phyloP scores from a whole-genome alignment of 2,797 vertebrate genomes.

The Tadarida brasiliensis region DNA sequence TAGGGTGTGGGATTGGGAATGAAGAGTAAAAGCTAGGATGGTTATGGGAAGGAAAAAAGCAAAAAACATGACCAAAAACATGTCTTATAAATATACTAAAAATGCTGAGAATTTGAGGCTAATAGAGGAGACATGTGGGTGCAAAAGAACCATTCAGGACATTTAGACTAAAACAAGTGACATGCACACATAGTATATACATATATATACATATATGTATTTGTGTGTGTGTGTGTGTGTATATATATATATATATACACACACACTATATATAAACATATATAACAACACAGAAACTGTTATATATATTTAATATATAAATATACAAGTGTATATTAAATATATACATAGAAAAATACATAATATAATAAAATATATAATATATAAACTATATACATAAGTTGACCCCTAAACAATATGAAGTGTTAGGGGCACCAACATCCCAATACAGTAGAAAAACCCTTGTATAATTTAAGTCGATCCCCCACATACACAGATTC shows the following conservation, averaged over 20 bases:
- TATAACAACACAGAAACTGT: neutral
- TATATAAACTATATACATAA: neutral
- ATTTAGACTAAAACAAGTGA: neutral
- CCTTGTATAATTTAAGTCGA: neutral
- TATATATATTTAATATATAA: neutral
- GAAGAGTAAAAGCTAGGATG: neutral
- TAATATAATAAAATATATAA: neutral
- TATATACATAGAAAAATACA: neutral
- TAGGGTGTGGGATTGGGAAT: rapidly evolving
- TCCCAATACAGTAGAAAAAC: neutral
- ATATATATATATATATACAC: too few relatives aligned
- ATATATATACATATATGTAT: neutral
- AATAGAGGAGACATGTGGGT: neutral
- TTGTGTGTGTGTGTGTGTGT: too few relatives aligned
- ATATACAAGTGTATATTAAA: neutral
- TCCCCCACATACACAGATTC: neutral
- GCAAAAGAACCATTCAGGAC: neutral
- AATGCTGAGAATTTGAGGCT: neutral
- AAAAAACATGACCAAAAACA: neutral
- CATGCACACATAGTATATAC: neutral
- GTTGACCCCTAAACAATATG: neutral
- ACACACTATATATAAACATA: neutral
- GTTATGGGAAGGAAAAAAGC: neutral
- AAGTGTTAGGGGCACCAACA: neutral
- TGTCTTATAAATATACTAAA: neutral